A percentile compares a stretch with the other conserved stretches of the same genome.
Conservation (phyloP, 2,888 invertebrate species). For the Polyommatus iphigenia region DNA sequence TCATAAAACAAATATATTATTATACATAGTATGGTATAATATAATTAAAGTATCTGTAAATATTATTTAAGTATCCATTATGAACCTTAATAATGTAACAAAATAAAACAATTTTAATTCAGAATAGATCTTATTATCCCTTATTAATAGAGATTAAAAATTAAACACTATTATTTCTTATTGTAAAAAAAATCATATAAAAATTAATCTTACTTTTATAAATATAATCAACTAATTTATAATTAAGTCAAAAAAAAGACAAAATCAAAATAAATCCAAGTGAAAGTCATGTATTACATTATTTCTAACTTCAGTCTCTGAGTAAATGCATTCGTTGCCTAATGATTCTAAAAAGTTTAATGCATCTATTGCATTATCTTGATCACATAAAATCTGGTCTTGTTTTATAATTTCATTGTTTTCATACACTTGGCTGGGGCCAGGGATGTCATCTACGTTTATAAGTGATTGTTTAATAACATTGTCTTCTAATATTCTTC, state of each 20-base stretch:
- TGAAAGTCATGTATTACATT: conserved; percentile 64
- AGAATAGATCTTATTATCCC: conserved; percentile 1
- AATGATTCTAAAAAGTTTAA: conserved; percentile 69
- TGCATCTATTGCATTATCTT: conserved; percentile 58
- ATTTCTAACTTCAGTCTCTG: conserved; percentile 69
- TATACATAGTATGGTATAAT: no score
- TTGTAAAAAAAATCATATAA: conserved; percentile 36
- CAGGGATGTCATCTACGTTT: conserved; percentile 52
- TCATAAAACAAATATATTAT: no score
- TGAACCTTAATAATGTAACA: neutral
- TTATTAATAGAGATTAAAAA: conserved; percentile 23
- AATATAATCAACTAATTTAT: conserved; percentile 39
- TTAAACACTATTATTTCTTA: conserved; percentile 29
- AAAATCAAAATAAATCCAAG: conserved; percentile 70
- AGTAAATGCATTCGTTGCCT: conserved; percentile 64
- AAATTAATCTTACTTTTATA: conserved; percentile 38
- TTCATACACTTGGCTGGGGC: conserved; percentile 35
- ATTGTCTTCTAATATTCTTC: conserved; percentile 45
- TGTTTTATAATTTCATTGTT: conserved; percentile 42
- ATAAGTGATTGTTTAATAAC: conserved; percentile 60
- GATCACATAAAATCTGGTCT: conserved; percentile 43
- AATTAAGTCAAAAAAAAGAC: conserved; percentile 45
- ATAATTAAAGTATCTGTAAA: neutral
- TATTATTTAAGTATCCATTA: neutral
- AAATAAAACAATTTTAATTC: conserved; percentile 24